Conservation (phyloP, 1,140 invertebrate species). For the Drosophila grimshawi region DNA sequence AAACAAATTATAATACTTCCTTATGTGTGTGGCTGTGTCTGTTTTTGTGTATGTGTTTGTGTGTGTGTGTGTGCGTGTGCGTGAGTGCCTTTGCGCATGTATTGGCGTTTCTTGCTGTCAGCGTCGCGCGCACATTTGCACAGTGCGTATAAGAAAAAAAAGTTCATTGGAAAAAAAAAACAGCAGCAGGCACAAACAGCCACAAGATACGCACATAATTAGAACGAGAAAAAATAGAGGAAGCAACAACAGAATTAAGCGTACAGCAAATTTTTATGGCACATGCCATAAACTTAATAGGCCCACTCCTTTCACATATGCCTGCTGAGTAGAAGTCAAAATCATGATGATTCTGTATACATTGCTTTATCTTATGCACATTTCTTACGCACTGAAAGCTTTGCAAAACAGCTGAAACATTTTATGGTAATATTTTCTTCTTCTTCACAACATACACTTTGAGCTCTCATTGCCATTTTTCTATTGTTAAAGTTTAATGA, state of each 20-base stretch:
- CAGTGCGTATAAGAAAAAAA: slow-evolving; percentile 57
- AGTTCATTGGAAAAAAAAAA: slow-evolving; percentile 9
- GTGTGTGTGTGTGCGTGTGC: slow-evolving; percentile 25
- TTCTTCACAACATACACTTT: slow-evolving; percentile 42
- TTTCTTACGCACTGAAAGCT: slow-evolving; percentile 46
- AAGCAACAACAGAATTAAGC: background rate
- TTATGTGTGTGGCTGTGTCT: slow-evolving; percentile 26
- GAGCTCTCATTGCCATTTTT: slow-evolving; percentile 48
- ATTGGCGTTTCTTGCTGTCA: slow-evolving; percentile 28
- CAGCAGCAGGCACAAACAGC: slow-evolving; percentile 21
- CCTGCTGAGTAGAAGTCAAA: background rate
- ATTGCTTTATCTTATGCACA: slow-evolving; percentile 5
- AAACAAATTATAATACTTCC: slow-evolving; percentile 32
- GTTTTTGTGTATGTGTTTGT: slow-evolving; percentile 32
- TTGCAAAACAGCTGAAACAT: slow-evolving; percentile 67
- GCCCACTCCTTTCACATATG: slow-evolving; percentile 14
- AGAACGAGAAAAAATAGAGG: slow-evolving; percentile 5
- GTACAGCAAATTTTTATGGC: slow-evolving; percentile 38
- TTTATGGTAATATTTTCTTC: slow-evolving; percentile 44
- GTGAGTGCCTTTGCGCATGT: slow-evolving; percentile 7
- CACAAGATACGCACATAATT: slow-evolving; percentile 24
- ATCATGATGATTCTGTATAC: slow-evolving; percentile 21
- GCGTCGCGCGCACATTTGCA: slow-evolving; percentile 55
- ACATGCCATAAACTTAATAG: slow-evolving; percentile 45
- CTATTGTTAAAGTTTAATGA: slow-evolving; percentile 69